Evolutionary conservation across 2,797 vertebrate species (phyloP), one percentile per base, ranked within the genome.

Genomic region (Chelon auratus): DNA sequence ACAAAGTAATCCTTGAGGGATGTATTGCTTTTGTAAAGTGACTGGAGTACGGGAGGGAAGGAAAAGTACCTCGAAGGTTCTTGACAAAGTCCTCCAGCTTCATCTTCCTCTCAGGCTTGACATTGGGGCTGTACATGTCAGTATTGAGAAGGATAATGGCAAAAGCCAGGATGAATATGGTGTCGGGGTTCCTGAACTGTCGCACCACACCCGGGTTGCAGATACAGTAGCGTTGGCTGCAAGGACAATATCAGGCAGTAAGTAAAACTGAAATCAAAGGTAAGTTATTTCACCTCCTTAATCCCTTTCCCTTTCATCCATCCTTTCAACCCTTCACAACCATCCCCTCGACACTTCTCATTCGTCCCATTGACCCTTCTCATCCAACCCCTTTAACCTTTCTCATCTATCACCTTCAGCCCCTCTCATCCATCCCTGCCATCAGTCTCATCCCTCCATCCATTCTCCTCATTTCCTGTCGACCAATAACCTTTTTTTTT

Each of bases 81-180:
- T 98, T 99, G 63, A 99, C 94, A 81, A 99, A 99, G 91, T 99
- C 98, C 83, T 99, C 97, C 22, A 99, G 93, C 88, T 98, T 99
- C 98, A 99, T 99, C 90, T 99, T 99, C 68, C 97, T 95, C 89
- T 99, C 98, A 0, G 96, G 96, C 86, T 99, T 99, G 75, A 99
- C 97, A 0, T 96, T 99, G 78, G 97, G 97, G 87, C 97, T 99
- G 93, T 99, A 99, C 97, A 99, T 99, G 92, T 99, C 97, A 0
- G 97, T 99, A 93, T 98, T 99, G 87, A 99, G 94, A 66, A 99
- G 95, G 90, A 99, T 98, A 92, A 99, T 96, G 75, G 97, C 97
- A 9, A 99, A 99, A 52, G 97, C 97, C 83, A 99, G 94, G 90
- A 99, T 99, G 93, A 99, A 99, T 92, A 99, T 99, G 87, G 97